phyloP scores from a whole-genome alignment of 2,113 vertebrate genomes.

The Elgaria multicarinata region DNA sequence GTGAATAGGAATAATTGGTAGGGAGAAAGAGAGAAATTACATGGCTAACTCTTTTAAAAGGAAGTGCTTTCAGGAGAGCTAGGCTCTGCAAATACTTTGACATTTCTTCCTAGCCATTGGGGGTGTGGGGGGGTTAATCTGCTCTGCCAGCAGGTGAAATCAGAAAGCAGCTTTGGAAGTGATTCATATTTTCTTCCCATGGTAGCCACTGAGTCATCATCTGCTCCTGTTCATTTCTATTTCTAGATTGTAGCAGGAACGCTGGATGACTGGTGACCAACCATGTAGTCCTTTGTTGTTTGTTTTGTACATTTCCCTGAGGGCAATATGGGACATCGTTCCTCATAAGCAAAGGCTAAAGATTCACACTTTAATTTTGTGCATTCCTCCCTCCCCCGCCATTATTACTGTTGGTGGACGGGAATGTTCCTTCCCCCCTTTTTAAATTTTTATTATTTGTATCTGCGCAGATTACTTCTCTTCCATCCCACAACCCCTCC shows the following conservation, averaged over 20 bases:
- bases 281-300: conserved; percentile 35
- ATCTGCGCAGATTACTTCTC: too few relatives aligned
- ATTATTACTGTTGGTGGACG: neutral
- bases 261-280: conserved; percentile 32
- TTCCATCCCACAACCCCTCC: too few relatives aligned
- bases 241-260: conserved; percentile 60
- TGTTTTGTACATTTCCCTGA: conserved; percentile 32
- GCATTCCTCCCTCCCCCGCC: too few relatives aligned
- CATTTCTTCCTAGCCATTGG: neutral
- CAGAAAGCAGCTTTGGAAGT: conserved; percentile 47
- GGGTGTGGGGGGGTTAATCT: neutral
- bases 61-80: neutral
- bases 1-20: neutral
- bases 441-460: too few relatives aligned
- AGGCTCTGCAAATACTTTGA: neutral
- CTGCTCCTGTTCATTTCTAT: conserved; percentile 67
- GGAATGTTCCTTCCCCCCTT: too few relatives aligned
- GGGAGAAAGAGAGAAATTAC: neutral
- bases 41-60: neutral
- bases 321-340: conserved; percentile 12
- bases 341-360: neutral
- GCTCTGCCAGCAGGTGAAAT: conserved; percentile 64
- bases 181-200: conserved; percentile 62
- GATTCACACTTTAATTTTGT: neutral
- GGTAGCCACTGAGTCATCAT: conserved; percentile 68